phyloP scores from a whole-genome alignment of 2,888 invertebrate genomes.

The Deilephila elpenor region DNA sequence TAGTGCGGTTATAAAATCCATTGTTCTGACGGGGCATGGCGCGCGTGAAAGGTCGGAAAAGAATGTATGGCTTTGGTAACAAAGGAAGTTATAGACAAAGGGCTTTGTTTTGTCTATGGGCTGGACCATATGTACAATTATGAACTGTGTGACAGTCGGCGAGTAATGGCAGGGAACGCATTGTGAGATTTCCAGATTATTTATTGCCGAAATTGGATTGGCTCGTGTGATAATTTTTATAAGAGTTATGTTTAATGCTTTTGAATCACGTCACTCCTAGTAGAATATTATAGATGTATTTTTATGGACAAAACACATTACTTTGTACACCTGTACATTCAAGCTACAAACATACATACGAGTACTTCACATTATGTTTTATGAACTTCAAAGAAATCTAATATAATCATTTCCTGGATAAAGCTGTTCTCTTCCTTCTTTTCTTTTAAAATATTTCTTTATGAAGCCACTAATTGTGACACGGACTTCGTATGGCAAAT shows the following conservation, averaged over 20 bases:
- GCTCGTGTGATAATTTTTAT: not conserved
- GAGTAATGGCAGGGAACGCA: constrained; percentile 1
- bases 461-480: too few species aligned
- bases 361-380: too few species aligned
- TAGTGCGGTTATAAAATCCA: constrained; percentile 74
- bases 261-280: not conserved
- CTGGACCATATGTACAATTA: constrained; percentile 26
- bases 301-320: too few species aligned
- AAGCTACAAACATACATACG: too few species aligned
- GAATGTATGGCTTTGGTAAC: constrained; percentile 39
- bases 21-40: constrained; percentile 54
- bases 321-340: too few species aligned
- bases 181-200: not conserved
- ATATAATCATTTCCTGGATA: too few species aligned
- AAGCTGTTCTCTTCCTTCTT: too few species aligned
- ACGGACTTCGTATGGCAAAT: too few species aligned
- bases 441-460: too few species aligned
- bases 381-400: too few species aligned
- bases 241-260: not conserved
- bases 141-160: constrained; percentile 6
- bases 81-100: constrained; percentile 39
- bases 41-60: constrained; percentile 38
- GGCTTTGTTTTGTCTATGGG: constrained; percentile 39
- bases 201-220: not conserved
- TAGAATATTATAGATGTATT: too few species aligned